A percentile compares a stretch with the other conserved stretches of the same genome.
phyloP scores from a whole-genome alignment of 2,113 vertebrate genomes.

The Cephalopterus ornatus region DNA sequence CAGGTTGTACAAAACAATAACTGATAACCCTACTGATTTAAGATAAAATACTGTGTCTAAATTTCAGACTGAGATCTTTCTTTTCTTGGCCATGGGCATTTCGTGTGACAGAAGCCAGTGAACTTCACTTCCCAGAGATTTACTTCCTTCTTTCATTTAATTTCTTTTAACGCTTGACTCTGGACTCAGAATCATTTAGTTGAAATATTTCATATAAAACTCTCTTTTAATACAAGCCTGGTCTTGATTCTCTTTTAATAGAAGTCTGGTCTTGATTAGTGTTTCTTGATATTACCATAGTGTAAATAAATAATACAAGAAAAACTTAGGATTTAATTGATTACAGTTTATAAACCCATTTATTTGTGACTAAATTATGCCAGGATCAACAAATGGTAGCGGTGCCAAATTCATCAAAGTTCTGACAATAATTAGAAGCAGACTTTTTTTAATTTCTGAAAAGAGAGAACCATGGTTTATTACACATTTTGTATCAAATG shows the following conservation, averaged over 20 bases:
- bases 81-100: neutral
- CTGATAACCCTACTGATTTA: neutral
- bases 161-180: neutral
- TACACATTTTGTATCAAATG: neutral
- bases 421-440: constrained; percentile 15
- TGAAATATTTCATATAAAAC: neutral
- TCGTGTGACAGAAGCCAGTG: neutral
- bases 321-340: neutral
- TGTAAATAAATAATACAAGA: constrained; percentile 20
- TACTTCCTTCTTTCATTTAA: neutral
- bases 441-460: neutral
- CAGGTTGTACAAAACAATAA: neutral
- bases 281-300: neutral
- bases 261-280: neutral
- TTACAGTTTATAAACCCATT: neutral
- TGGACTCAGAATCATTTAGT: neutral
- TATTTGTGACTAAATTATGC: neutral
- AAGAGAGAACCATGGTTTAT: neutral
- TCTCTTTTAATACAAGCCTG: neutral
- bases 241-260: neutral
- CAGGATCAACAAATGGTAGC: neutral
- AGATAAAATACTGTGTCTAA: neutral
- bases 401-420: neutral
- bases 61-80: neutral
- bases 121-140: neutral